Conservation (phyloP, 1,140 invertebrate genomes). For the Drosophila biarmipes region DNA sequence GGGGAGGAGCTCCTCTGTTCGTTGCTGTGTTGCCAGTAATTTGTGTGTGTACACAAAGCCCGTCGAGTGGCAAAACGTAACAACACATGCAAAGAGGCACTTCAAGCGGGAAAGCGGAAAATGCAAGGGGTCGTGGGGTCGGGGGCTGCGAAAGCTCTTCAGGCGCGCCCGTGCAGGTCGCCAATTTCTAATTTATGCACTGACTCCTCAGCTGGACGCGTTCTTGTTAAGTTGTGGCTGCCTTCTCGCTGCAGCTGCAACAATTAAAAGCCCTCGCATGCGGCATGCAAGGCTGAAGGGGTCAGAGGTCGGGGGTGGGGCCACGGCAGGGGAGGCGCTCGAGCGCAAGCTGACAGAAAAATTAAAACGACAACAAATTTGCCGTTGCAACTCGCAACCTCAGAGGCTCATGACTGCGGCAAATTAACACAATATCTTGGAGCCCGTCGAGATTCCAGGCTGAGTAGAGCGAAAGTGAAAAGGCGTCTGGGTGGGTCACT, state of each 20-base stretch:
- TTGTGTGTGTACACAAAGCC: constrained; percentile 72
- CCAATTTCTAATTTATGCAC: constrained; percentile 79
- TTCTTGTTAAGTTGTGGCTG: constrained; percentile 57
- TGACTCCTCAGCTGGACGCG: constrained; percentile 62
- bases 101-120: not conserved
- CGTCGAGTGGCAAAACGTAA: constrained; percentile 52
- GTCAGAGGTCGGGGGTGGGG: not conserved
- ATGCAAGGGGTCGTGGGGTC: not conserved
- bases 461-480: not conserved
- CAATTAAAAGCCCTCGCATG: constrained; percentile 76
- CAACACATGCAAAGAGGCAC: constrained; percentile 32
- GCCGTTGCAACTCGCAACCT: constrained; percentile 45
- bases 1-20: constrained; percentile 2
- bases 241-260: constrained; percentile 43
- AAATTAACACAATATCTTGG: constrained; percentile 78
- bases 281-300: constrained; percentile 37
- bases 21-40: constrained; percentile 53
- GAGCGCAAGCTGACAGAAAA: constrained; percentile 73
- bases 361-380: constrained; percentile 80
- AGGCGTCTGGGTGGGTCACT: constrained; percentile 3
- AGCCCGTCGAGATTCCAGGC: constrained; percentile 22
- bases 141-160: constrained; percentile 2
- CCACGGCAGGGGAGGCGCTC: constrained; percentile 36
- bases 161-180: constrained; percentile 43
- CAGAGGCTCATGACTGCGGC: constrained; percentile 71